Percentiles rank a stretch among this genome's conserved stretches.
phyloP scores from a whole-genome alignment of 2,888 invertebrate genomes.

The Aleiodes testaceus region DNA sequence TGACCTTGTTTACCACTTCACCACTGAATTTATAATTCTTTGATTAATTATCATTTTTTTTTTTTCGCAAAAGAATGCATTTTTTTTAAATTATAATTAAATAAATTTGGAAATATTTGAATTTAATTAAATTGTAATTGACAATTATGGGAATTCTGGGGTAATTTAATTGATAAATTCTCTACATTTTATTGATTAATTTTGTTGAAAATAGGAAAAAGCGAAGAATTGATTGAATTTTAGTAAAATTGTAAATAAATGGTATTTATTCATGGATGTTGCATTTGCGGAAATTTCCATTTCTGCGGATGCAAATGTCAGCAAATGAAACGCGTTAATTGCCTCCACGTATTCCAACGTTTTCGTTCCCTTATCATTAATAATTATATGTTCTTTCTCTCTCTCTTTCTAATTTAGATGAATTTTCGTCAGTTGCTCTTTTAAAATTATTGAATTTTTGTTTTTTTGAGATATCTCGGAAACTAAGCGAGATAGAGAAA shows the following conservation, averaged over 20 bases:
- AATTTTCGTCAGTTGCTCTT: constrained; percentile 15
- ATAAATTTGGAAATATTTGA: no score
- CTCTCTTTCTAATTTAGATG: not conserved
- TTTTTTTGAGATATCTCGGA: no score
- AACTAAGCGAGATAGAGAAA: no score
- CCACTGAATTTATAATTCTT: no score
- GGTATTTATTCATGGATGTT: constrained; percentile 29
- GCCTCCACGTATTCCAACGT: constrained; percentile 36
- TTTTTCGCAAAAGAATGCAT: no score
- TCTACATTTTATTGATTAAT: not conserved
- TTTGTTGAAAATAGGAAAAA: no score
- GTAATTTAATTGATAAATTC: not conserved
- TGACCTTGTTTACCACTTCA: no score
- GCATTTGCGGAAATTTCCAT: constrained; percentile 31
- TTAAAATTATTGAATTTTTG: no score
- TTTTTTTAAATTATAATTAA: no score
- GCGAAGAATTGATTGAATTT: constrained; percentile 13
- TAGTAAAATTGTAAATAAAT: constrained; percentile 6
- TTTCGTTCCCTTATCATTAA: constrained; percentile 1
- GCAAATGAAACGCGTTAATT: constrained; percentile 29
- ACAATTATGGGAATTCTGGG: no score
- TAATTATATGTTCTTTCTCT: constrained; percentile 8
- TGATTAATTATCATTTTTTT: no score
- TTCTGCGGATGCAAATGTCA: constrained; percentile 32
- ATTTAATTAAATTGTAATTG: no score